Conservation (phyloP, 1,140 invertebrate species). For the Calycopis cecrops region DNA sequence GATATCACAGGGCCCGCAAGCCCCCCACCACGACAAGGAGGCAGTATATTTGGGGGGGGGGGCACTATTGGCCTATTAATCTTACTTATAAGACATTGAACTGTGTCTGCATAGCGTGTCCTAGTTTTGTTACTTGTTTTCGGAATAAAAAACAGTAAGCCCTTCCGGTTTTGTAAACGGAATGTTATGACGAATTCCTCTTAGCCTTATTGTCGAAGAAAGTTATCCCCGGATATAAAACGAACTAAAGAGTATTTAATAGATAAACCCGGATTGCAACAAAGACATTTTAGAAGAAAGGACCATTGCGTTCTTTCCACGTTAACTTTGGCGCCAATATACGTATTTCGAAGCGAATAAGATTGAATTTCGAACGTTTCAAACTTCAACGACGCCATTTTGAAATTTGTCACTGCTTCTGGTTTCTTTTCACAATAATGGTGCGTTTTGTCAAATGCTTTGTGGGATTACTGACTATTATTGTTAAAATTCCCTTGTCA, state of each 20-base stretch:
- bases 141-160: conserved; percentile 12
- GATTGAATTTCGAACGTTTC: conserved; percentile 21
- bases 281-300: conserved; percentile 44
- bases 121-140: no score
- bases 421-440: conserved; percentile 35
- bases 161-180: conserved; percentile 50
- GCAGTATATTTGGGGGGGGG: no score
- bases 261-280: conserved; percentile 42
- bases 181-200: conserved; percentile 46
- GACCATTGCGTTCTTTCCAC: conserved; percentile 8
- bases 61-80: no score
- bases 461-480: conserved; percentile 48
- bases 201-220: conserved; percentile 40
- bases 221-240: conserved; percentile 49
- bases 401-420: conserved; percentile 29
- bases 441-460: conserved; percentile 44
- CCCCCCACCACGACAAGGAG: no score
- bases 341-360: conserved; percentile 11
- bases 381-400: conserved; percentile 3
- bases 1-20: no score
- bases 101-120: no score
- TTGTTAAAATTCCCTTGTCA: conserved; percentile 38
- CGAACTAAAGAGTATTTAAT: conserved; percentile 30
- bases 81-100: no score
- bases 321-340: conserved; percentile 2